Percentiles rank a stretch among this genome's conserved stretches.
These are phyloP conservation scores for Erythrocercus mccallii DNA, from an alignment of 2,113 vertebrate genomes.

Conservation along the genomic window DNA sequence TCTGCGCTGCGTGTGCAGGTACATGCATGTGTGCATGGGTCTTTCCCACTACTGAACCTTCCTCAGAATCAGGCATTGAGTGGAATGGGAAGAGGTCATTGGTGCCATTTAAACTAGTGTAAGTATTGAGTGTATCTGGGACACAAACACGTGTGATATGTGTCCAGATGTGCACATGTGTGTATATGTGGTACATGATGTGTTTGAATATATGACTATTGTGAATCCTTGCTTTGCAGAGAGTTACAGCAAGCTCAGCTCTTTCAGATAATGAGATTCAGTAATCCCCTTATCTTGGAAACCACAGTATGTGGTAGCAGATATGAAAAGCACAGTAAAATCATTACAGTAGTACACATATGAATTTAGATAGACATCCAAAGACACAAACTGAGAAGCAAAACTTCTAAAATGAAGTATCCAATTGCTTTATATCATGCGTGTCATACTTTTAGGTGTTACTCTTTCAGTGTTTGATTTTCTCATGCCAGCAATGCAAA, in stretches of 20 bases:
- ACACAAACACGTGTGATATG: neutral
- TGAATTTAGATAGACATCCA: neutral
- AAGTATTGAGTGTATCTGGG: neutral
- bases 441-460: neutral
- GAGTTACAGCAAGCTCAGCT: neutral
- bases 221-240: neutral
- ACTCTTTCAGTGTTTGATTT: neutral
- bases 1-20: neutral
- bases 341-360: neutral
- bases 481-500: neutral
- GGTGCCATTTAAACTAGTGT: neutral
- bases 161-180: neutral
- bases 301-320: neutral
- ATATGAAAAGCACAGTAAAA: neutral
- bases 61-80: neutral
- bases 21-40: neutral
- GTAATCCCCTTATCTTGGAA: neutral
- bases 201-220: neutral
- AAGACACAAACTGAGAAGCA: neutral
- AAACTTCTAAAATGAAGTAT: neutral
- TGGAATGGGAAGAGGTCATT: neutral
- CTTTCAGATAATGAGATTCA: neutral
- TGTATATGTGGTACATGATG: no score
- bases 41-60: neutral
- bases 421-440: neutral